A percentile compares a stretch with the other conserved stretches of the same genome.
Evolutionary conservation across 2,113 vertebrate species (phyloP).

Genomic region (Oostethus manadensis): DNA sequence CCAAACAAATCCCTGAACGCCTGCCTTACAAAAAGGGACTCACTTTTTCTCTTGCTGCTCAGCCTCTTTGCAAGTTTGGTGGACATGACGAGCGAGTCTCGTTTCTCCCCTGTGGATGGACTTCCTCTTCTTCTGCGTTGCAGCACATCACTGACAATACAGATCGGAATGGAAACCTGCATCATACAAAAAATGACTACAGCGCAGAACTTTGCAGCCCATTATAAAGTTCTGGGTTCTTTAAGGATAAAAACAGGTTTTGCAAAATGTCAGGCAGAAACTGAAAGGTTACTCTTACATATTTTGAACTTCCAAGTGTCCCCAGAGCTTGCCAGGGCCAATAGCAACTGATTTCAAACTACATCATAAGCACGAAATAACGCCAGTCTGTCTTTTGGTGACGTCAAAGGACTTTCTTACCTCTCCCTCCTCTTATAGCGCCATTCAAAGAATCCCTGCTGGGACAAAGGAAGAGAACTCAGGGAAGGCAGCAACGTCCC

Average conservation of each 20-base stretch:
- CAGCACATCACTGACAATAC: constrained; percentile 1
- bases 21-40: constrained; percentile 5
- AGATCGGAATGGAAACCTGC: constrained; percentile 21
- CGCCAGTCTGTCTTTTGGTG: too few relatives aligned
- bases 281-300: too few relatives aligned
- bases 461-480: not conserved
- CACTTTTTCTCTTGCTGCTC: constrained; percentile 63
- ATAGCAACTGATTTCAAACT: too few relatives aligned
- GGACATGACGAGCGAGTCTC: constrained; percentile 42
- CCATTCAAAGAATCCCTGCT: not conserved
- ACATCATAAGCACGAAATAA: too few relatives aligned
- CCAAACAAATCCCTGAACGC: not conserved
- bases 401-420: constrained; percentile 22
- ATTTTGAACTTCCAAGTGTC: too few relatives aligned
- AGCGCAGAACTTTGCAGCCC: not conserved
- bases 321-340: too few relatives aligned
- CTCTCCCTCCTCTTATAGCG: constrained; percentile 9
- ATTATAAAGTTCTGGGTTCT: not conserved
- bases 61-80: constrained; percentile 33
- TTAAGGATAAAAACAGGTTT: too few relatives aligned
- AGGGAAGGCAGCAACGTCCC: not conserved
- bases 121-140: constrained; percentile 5
- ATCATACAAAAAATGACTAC: constrained; percentile 1
- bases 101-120: constrained; percentile 4
- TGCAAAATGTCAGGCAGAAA: too few relatives aligned